Conservation (phyloP, 2,888 invertebrate species). For the Vanessa cardui region DNA sequence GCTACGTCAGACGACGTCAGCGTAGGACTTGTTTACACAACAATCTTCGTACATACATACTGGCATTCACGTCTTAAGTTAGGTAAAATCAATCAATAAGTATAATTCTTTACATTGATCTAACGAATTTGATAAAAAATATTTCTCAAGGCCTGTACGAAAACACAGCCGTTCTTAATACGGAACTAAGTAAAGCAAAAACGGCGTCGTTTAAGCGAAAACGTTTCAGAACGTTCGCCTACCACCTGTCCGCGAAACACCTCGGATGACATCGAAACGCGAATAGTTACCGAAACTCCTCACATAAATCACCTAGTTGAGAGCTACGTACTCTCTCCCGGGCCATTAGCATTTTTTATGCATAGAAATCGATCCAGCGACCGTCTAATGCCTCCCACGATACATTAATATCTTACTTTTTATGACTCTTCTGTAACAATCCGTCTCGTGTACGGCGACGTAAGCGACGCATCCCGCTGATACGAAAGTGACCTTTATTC, state of each 20-base stretch:
- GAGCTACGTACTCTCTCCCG: constrained; percentile 68
- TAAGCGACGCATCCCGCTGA: constrained; percentile 47
- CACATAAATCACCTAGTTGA: constrained; percentile 76
- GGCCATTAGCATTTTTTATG: constrained; percentile 83
- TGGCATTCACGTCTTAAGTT: no score
- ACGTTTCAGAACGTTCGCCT: constrained; percentile 29
- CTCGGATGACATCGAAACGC: constrained; percentile 57
- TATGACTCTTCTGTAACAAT: constrained; percentile 81
- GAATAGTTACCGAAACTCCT: constrained; percentile 64
- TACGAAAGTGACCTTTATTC: constrained; percentile 18
- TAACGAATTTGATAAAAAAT: no score
- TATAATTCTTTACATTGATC: no score
- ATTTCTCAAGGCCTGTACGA: no score
- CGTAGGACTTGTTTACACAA: no score
- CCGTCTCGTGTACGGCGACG: constrained; percentile 54
- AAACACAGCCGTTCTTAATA: constrained; percentile 2
- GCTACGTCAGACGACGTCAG: no score
- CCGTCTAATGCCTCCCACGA: constrained; percentile 82
- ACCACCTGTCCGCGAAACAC: constrained; percentile 62
- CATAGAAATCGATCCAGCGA: constrained; percentile 80
- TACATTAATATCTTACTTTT: constrained; percentile 84
- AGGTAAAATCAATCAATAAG: no score
- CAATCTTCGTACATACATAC: no score
- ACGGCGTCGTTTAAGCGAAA: constrained; percentile 33
- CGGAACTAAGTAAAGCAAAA: constrained; percentile 22